phyloP scores from a whole-genome alignment of 1,140 invertebrate genomes.

The Pogonomyrmex californicus region DNA sequence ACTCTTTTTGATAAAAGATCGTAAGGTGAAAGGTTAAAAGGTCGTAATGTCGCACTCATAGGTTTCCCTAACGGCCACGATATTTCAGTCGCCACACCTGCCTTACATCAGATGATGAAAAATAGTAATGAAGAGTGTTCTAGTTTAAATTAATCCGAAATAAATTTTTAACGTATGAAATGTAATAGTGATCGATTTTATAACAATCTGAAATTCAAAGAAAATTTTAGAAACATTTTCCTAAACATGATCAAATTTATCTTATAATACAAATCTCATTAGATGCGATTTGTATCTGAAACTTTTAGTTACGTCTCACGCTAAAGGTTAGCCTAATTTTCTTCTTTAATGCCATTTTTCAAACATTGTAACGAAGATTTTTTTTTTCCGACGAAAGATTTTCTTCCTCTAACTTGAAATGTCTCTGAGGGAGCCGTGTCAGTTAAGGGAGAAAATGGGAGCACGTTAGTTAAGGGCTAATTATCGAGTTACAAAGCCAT shows the following conservation, averaged over 20 bases:
- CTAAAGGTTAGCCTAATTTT: background rate
- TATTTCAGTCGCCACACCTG: background rate
- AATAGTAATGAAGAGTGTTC: background rate
- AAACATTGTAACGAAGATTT: background rate
- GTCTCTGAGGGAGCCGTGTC: background rate
- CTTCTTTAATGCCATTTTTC: background rate
- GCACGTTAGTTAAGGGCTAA: conserved; percentile 40
- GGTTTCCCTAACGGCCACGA: background rate
- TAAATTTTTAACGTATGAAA: background rate
- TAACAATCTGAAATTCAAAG: background rate
- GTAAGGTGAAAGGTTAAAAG: background rate
- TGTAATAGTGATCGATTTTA: background rate
- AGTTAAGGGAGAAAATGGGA: conserved; percentile 37
- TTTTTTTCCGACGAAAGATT: background rate
- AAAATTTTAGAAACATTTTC: background rate
- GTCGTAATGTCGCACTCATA: background rate
- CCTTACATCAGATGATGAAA: too few species aligned
- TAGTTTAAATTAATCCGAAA: background rate
- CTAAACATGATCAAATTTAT: background rate
- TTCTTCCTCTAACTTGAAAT: background rate
- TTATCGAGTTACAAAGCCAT: conserved; percentile 57
- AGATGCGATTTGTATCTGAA: background rate
- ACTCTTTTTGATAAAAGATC: background rate
- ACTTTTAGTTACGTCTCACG: background rate
- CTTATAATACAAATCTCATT: background rate